Conservation (phyloP, 2,113 vertebrate species). For the Todiramphus saurophagus region DNA sequence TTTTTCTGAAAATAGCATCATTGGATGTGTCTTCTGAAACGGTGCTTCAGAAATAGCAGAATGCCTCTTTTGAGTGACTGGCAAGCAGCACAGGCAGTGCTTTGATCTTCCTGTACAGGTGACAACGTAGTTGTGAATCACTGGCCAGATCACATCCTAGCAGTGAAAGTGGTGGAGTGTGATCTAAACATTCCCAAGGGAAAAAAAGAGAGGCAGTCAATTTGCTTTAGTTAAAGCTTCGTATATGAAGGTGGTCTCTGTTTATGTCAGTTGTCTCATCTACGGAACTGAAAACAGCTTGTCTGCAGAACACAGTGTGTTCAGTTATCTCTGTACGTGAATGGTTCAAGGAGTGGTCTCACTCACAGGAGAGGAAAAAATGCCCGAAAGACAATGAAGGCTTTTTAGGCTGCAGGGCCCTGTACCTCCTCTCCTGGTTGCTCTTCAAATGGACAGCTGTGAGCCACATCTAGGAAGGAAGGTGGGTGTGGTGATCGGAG, state of each 20-base stretch:
- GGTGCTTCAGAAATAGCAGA: background rate
- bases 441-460: background rate
- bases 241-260: background rate
- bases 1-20: background rate
- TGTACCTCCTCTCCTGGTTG: background rate
- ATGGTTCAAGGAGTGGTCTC: background rate
- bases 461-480: background rate
- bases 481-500: background rate
- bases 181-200: background rate
- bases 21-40: background rate
- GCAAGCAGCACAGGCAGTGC: background rate
- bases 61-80: background rate
- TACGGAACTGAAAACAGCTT: background rate
- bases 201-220: background rate
- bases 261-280: fast-evolving
- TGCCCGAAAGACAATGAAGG: background rate
- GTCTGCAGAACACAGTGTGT: background rate
- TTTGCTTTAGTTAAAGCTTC: background rate
- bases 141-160: background rate
- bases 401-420: background rate
- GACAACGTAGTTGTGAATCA: background rate
- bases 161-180: background rate
- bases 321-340: background rate
- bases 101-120: background rate
- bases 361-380: background rate